Conservation (phyloP, 2,113 vertebrate genomes). For the Phoxinus phoxinus region DNA sequence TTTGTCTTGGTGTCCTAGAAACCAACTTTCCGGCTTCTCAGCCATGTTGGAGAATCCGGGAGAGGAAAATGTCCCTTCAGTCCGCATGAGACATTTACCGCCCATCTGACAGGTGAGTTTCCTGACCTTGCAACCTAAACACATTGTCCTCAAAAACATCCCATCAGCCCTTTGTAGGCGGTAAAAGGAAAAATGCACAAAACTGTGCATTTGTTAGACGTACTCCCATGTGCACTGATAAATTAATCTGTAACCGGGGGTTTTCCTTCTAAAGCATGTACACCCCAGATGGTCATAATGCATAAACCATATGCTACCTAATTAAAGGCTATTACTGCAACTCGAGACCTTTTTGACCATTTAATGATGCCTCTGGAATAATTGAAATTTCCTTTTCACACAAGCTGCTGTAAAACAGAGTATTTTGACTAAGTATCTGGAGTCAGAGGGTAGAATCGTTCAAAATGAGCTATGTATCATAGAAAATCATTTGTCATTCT, state of each 20-base stretch:
- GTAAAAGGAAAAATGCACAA: slow-evolving; percentile 1
- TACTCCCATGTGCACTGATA: background rate
- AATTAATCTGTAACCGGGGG: background rate
- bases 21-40: slow-evolving; percentile 66
- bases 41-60: slow-evolving; percentile 76
- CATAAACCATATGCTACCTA: slow-evolving; percentile 52
- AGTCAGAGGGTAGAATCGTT: slow-evolving; percentile 19
- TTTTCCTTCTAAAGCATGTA: slow-evolving; percentile 26
- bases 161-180: background rate
- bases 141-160: background rate
- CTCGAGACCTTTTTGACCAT: slow-evolving; percentile 38
- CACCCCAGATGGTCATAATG: background rate
- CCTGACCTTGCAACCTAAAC: background rate
- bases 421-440: background rate
- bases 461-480: background rate
- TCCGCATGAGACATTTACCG: slow-evolving; percentile 80
- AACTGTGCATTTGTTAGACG: background rate
- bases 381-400: slow-evolving; percentile 11
- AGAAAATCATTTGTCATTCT: slow-evolving; percentile 3
- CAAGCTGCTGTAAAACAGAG: slow-evolving; percentile 14
- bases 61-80: slow-evolving; percentile 86
- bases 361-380: slow-evolving; percentile 29
- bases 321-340: slow-evolving; percentile 51
- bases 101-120: slow-evolving; percentile 76
- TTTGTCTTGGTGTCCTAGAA: slow-evolving; percentile 62